phyloP scores from a whole-genome alignment of 2,888 invertebrate species.

The Athalia circularis region DNA sequence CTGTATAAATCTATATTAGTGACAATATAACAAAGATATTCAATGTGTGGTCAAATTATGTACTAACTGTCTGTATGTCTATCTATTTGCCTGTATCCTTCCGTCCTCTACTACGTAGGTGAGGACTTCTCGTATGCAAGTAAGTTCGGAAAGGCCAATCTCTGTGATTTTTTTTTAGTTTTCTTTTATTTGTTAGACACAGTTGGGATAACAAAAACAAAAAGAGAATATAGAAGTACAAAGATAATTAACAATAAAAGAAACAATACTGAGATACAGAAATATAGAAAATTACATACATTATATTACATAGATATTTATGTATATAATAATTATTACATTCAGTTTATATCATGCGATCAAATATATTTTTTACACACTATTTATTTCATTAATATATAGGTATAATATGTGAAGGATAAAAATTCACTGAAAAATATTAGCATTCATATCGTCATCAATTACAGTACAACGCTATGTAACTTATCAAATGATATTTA shows the following conservation, averaged over 20 bases:
- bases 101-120: conserved; percentile 74
- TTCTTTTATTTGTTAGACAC: neutral
- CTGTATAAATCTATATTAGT: neutral
- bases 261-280: neutral
- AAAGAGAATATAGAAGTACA: no score
- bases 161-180: conserved; percentile 11
- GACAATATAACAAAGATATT: neutral
- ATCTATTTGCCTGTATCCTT: conserved; percentile 71
- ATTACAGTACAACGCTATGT: conserved; percentile 64
- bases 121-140: conserved; percentile 81
- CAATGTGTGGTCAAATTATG: conserved; percentile 15
- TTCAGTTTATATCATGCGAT: neutral
- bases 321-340: neutral
- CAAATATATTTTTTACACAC: conserved; percentile 5
- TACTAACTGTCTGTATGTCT: conserved; percentile 68
- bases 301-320: neutral
- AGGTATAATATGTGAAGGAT: conserved; percentile 11
- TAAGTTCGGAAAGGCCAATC: conserved; percentile 75
- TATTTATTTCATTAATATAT: neutral
- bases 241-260: neutral
- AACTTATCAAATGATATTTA: conserved; percentile 15
- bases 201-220: neutral
- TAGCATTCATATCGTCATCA: conserved; percentile 56
- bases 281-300: conserved; percentile 10
- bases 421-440: no score